Percentiles rank a stretch among this genome's conserved stretches.
Conservation (phyloP, 1,140 invertebrate genomes). For the Charaxes varanes region DNA sequence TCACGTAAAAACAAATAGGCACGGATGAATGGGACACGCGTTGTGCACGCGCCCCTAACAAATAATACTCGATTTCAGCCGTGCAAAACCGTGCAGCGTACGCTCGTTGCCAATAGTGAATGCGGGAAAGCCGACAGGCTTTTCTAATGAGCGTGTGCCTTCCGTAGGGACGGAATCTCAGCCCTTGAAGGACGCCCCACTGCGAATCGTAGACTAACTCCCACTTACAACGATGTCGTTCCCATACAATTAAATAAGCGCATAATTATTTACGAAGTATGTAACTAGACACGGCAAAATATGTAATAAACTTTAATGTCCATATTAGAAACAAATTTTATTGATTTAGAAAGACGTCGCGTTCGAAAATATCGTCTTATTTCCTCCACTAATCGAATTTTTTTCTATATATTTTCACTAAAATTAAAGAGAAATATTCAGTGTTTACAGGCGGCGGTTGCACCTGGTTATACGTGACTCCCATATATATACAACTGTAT, state of each 20-base stretch:
- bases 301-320: no score
- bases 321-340: no score
- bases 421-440: no score
- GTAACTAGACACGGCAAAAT: no score
- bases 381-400: no score
- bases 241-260: conserved; percentile 1
- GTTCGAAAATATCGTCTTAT: no score
- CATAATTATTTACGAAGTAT: no score
- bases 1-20: conserved; percentile 60
- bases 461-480: no score
- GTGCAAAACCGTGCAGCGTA: conserved; percentile 28
- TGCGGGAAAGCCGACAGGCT: conserved; percentile 41
- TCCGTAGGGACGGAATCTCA: conserved; percentile 31
- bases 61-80: conserved; percentile 42
- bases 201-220: conserved; percentile 12
- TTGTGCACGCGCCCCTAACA: conserved; percentile 33
- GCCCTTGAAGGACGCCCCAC: conserved; percentile 30
- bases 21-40: conserved; percentile 28
- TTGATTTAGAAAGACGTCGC: no score
- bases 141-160: conserved; percentile 47
- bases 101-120: conserved; percentile 17
- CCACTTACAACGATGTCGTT: conserved; percentile 6
- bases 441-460: no score
- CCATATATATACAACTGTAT: no score
- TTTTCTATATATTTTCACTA: no score